phyloP scores from a whole-genome alignment of 2,888 invertebrate species.

The Lypha dubia region DNA sequence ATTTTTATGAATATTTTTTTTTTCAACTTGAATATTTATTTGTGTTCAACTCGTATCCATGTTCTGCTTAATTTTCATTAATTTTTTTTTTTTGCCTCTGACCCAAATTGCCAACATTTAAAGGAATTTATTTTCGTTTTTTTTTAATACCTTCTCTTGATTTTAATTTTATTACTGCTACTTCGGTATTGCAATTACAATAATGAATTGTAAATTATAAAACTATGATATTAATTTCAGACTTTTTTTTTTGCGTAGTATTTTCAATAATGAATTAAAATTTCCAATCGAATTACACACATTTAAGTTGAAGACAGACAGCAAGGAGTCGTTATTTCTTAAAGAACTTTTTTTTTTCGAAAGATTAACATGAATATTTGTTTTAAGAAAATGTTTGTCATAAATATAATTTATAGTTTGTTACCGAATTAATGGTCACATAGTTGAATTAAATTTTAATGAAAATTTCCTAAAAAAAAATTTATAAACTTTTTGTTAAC shows the following conservation, averaged over 20 bases:
- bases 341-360: background rate
- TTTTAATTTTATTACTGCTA: slow-evolving; percentile 63
- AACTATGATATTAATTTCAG: slow-evolving; percentile 3
- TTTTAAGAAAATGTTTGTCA: background rate
- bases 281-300: slow-evolving; percentile 3
- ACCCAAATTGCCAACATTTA: slow-evolving; percentile 59
- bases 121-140: background rate
- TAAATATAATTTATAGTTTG: background rate
- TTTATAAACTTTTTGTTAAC: background rate
- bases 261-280: slow-evolving; percentile 33
- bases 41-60: background rate
- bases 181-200: slow-evolving; percentile 52
- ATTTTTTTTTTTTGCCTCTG: slow-evolving; percentile 1
- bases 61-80: background rate
- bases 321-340: slow-evolving; percentile 2
- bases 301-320: background rate
- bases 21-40: background rate
- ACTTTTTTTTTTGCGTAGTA: background rate
- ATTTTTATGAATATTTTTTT: slow-evolving; percentile 69
- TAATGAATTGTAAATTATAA: slow-evolving; percentile 49
- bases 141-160: slow-evolving; percentile 73
- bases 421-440: background rate
- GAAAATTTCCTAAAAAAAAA: background rate
- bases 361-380: background rate
- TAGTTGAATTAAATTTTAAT: background rate